phyloP scores from a whole-genome alignment of 2,797 vertebrate genomes.

The Poecilia picta region DNA sequence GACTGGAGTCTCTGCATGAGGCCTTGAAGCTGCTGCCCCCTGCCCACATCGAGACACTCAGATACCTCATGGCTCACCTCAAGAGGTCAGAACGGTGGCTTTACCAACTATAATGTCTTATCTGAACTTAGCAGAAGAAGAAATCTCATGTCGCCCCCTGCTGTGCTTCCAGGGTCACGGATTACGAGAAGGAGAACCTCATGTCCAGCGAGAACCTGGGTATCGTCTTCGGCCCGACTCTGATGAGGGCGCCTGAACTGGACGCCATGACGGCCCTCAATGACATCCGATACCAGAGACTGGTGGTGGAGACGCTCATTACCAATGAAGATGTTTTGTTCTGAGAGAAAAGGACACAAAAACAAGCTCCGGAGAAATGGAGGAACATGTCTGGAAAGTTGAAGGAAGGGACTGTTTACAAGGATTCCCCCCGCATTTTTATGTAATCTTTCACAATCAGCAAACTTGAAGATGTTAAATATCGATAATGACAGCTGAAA shows the following conservation, averaged over 20 bases:
- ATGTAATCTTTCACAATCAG: constrained; percentile 9
- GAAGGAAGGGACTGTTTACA: constrained; percentile 34
- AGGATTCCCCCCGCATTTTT: constrained; percentile 39
- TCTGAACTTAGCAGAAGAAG: neutral
- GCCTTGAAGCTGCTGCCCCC: constrained; percentile 94
- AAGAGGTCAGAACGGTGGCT: constrained; percentile 84
- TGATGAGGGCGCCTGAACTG: constrained; percentile 96
- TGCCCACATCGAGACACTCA: constrained; percentile 95
- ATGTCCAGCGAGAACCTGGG: constrained; percentile 98
- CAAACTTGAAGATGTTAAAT: constrained; percentile 1
- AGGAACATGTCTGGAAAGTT: neutral
- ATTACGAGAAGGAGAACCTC: constrained; percentile 94
- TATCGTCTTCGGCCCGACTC: constrained; percentile 96
- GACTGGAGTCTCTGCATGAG: constrained; percentile 93
- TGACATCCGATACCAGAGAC: constrained; percentile 98
- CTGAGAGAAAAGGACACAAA: constrained; percentile 69
- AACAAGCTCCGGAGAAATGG: neutral
- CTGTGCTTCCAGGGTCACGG: constrained; percentile 86
- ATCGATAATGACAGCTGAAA: neutral
- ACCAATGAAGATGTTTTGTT: constrained; percentile 98
- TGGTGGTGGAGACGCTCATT: constrained; percentile 97
- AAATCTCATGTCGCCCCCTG: neutral
- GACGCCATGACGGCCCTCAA: constrained; percentile 97
- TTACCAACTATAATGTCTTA: neutral
- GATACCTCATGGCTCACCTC: constrained; percentile 97